These are phyloP conservation scores for Bombus terrestris DNA, from an alignment of 1,140 invertebrate species.

Conservation along the genomic window DNA sequence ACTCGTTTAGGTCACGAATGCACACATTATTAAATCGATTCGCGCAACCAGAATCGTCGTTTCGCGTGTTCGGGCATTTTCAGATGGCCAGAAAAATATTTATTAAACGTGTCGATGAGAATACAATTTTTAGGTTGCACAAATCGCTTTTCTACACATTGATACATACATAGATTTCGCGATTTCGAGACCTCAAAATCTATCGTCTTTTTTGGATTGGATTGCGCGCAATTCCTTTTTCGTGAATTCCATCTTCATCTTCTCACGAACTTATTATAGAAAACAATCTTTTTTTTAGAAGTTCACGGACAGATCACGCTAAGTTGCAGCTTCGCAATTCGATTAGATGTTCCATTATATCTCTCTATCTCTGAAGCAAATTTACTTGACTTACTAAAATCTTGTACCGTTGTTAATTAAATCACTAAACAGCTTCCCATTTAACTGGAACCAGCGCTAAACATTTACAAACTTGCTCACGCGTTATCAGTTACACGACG, in stretches of 20 bases:
- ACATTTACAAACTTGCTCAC: not conserved
- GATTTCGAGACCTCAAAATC: no score
- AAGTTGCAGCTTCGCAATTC: no score
- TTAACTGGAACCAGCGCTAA: not conserved
- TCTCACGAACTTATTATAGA: not conserved
- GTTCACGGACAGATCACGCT: not conserved
- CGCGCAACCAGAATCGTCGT: not conserved
- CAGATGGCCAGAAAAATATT: not conserved
- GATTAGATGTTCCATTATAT: not conserved
- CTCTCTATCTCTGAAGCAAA: not conserved
- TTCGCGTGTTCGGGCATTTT: not conserved
- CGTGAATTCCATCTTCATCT: no score
- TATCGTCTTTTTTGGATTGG: no score
- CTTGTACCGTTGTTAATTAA: not conserved
- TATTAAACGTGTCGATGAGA: not conserved
- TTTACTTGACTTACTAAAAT: not conserved
- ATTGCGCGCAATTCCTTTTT: no score
- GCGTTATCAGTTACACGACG: not conserved
- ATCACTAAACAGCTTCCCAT: not conserved
- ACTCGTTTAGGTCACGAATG: slow-evolving; percentile 2
- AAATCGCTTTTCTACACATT: no score
- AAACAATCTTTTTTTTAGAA: not conserved
- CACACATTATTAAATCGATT: slow-evolving; percentile 14
- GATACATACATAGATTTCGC: no score
- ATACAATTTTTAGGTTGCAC: not conserved